These are phyloP conservation scores for Drosophila santomea DNA, from an alignment of 1,140 invertebrate genomes.

Conservation along the genomic window DNA sequence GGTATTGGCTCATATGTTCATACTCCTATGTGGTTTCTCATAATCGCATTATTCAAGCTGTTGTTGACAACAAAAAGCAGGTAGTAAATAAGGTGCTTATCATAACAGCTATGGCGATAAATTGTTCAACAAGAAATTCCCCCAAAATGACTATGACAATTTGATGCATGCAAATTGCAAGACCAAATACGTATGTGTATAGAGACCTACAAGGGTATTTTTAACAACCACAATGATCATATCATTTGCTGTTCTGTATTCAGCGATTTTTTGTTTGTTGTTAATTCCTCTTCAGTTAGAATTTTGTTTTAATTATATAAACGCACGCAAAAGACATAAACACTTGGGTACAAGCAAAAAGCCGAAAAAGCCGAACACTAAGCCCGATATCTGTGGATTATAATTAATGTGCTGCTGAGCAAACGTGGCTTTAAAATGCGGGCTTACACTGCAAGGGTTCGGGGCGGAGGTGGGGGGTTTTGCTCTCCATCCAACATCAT, in stretches of 20 bases:
- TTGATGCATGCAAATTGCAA: conserved; percentile 12
- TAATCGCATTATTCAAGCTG: not conserved
- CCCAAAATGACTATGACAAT: conserved; percentile 10
- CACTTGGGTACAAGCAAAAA: conserved; percentile 14
- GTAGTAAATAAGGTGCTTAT: conserved; percentile 17
- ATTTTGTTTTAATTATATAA: conserved; percentile 43
- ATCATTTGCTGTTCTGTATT: conserved; percentile 1
- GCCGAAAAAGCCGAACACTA: conserved; percentile 23
- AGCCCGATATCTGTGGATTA: conserved; percentile 40
- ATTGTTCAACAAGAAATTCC: conserved; percentile 16
- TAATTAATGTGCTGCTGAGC: conserved; percentile 52
- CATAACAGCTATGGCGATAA: conserved; percentile 10
- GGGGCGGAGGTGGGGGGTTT: too few relatives aligned
- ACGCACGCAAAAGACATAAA: conserved; percentile 49
- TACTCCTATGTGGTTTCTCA: not conserved
- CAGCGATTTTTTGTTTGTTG: conserved; percentile 24
- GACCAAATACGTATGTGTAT: not conserved
- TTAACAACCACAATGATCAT: conserved; percentile 5
- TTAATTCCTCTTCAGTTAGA: conserved; percentile 10
- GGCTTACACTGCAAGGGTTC: conserved; percentile 2
- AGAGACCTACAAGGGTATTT: conserved; percentile 22
- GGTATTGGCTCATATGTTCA: not conserved
- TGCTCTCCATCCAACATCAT: not conserved
- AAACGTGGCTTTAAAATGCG: conserved; percentile 13
- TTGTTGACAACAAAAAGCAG: not conserved